A percentile compares a stretch with the other conserved stretches of the same genome.
These are phyloP conservation scores for Tenthredo distinguenda DNA, from an alignment of 2,888 invertebrate species.

Conservation along the genomic window DNA sequence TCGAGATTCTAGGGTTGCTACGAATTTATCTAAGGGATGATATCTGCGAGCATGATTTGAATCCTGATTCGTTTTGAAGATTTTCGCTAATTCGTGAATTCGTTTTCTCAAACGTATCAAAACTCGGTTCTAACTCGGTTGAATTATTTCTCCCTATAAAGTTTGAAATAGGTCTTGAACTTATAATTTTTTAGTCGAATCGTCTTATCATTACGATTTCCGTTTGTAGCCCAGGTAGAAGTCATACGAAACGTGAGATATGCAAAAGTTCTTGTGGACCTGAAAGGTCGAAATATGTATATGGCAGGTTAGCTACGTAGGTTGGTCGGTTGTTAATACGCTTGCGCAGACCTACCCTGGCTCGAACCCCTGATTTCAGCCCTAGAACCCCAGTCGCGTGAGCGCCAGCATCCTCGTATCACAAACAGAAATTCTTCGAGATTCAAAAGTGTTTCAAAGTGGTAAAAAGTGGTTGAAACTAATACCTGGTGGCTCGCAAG, in stretches of 20 bases:
- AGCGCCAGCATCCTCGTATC: slow-evolving; percentile 46
- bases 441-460: slow-evolving; percentile 23
- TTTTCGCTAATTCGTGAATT: too few species aligned
- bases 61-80: neutral
- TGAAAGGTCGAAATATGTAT: slow-evolving; percentile 26
- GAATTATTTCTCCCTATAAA: neutral
- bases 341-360: slow-evolving; percentile 45
- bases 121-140: neutral
- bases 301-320: slow-evolving; percentile 41
- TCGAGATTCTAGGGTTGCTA: neutral
- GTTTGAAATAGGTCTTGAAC: neutral
- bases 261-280: slow-evolving; percentile 19
- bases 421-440: slow-evolving; percentile 26
- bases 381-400: slow-evolving; percentile 51
- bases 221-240: neutral
- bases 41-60: too few species aligned
- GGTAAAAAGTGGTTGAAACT: neutral
- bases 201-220: neutral
- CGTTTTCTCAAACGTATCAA: too few species aligned
- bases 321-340: slow-evolving; percentile 26
- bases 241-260: neutral
- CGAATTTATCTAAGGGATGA: neutral
- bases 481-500: neutral
- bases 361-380: slow-evolving; percentile 49
- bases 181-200: neutral